phyloP scores from a whole-genome alignment of 2,113 vertebrate species.

The Peromyscus leucopus region DNA sequence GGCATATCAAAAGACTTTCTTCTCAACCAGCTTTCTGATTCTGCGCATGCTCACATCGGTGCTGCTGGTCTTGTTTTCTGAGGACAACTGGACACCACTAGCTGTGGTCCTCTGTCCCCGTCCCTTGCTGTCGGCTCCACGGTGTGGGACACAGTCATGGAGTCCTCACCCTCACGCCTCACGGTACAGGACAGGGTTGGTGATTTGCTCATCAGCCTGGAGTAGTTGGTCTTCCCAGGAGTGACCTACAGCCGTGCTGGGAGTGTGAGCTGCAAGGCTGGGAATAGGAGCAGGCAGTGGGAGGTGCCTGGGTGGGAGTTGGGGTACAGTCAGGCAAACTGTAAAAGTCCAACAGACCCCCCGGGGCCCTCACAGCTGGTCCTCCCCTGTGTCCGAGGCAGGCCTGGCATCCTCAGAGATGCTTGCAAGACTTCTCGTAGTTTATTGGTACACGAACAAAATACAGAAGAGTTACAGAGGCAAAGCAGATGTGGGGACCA shows the following conservation, averaged over 20 bases:
- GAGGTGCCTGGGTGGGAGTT: background rate
- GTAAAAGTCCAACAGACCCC: background rate
- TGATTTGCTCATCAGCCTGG: background rate
- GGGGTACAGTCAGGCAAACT: background rate
- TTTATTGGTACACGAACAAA: constrained; percentile 73
- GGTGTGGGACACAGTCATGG: background rate
- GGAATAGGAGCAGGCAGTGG: background rate
- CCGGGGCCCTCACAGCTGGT: background rate
- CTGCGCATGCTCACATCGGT: background rate
- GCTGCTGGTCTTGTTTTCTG: background rate
- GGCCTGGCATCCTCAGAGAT: background rate
- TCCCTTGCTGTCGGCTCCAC: background rate
- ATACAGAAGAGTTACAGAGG: background rate
- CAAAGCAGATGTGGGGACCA: background rate
- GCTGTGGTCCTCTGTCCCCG: background rate
- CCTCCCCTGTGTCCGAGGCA: background rate
- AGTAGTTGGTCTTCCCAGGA: background rate
- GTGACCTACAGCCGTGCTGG: background rate
- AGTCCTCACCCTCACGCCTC: background rate
- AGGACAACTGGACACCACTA: fast-evolving
- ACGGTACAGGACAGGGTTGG: background rate
- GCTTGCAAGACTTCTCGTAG: constrained; percentile 39
- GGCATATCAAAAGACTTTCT: constrained; percentile 5
- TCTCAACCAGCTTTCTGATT: constrained; percentile 8
- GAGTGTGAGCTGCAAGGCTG: background rate